Evolutionary conservation across 2,888 invertebrate genomes (phyloP), one percentile per base, ranked within the genome.

Genomic region (Romanomermis culicivorax): DNA sequence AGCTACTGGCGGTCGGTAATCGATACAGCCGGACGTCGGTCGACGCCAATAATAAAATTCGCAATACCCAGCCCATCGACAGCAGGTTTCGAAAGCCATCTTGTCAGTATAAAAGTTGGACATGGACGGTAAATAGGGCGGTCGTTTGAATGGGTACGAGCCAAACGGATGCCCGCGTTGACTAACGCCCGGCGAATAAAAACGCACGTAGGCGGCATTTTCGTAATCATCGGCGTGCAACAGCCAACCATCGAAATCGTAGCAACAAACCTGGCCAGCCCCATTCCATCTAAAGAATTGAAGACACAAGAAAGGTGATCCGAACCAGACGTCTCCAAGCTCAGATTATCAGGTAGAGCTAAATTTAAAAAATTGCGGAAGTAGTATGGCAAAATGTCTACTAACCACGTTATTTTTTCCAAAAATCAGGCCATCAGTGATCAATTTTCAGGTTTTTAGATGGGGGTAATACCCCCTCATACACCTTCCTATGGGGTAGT

Each of bases 61-160:
- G 68, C 93, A 95, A 42, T 88, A 86, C 17, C 88, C 85, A 0
- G 85, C 63, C 89, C 89, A 91, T 65, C 80, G 74, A 66, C 93
- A 93, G 68, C 93, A 93, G 59, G 83, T 78, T 68, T 86, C 89
- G 74, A 83, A 86, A 0, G 93, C 88, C 59, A 85, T 80, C 73
- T 87, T 80, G 65, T 95, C 95, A 65, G 89, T 83, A 74, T 82
- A 84, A 86, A 89, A 95, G 70, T 89, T 85, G 1, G 93, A 93
- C 55, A 93, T 71, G 0, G 84, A 83, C 1, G 95, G 93, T 1
- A 85, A 82, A 69, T 70, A 61, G 2, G 58, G 58, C 17, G 58
- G 58, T 4, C 52, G 23, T 14, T 50, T 52, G 58, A 57, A 62
- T 20, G 62, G 62, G 53, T 56, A 64, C 20, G 64, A 36, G 42